Evolutionary conservation across 1,140 invertebrate species (phyloP).

Genomic region (Radopholus similis): DNA sequence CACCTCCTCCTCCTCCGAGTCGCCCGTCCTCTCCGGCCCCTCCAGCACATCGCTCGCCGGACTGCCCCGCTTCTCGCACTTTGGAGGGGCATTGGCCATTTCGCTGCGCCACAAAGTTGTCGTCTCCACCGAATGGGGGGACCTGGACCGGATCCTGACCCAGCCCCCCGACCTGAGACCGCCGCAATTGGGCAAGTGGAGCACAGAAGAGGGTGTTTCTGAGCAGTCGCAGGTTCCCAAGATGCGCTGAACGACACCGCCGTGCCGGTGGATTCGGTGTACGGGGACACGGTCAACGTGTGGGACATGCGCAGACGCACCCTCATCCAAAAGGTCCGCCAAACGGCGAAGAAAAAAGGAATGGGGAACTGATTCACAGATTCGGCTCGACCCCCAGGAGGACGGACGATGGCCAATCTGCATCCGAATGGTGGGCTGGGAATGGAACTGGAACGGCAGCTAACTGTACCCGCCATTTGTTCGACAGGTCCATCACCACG

Average conservation of each 20-base stretch:
- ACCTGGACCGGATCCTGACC: constrained; percentile 64
- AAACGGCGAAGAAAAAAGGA: too few relatives aligned
- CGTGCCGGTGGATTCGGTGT: constrained; percentile 10
- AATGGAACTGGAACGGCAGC: too few relatives aligned
- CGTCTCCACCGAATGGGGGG: constrained; percentile 84
- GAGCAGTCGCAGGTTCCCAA: background rate
- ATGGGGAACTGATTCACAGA: background rate
- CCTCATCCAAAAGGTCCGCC: constrained; percentile 28
- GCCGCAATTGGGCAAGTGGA: constrained; percentile 3
- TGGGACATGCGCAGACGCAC: constrained; percentile 33
- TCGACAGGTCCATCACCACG: constrained; percentile 31
- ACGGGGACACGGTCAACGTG: constrained; percentile 37
- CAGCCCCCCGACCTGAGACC: constrained; percentile 1
- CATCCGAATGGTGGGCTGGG: constrained; percentile 31
- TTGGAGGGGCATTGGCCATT: constrained; percentile 72
- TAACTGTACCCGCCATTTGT: too few relatives aligned
- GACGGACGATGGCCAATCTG: constrained; percentile 39
- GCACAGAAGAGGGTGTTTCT: background rate
- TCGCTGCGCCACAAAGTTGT: constrained; percentile 86
- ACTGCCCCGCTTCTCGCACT: constrained; percentile 13
- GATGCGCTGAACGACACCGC: background rate
- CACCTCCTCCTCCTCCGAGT: background rate
- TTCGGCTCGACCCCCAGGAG: constrained; percentile 2
- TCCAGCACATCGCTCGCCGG: too few relatives aligned
- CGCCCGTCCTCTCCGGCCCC: background rate